These are phyloP conservation scores for Phyllostomus hastatus DNA, from an alignment of 2,113 vertebrate genomes.

Conservation along the genomic window DNA sequence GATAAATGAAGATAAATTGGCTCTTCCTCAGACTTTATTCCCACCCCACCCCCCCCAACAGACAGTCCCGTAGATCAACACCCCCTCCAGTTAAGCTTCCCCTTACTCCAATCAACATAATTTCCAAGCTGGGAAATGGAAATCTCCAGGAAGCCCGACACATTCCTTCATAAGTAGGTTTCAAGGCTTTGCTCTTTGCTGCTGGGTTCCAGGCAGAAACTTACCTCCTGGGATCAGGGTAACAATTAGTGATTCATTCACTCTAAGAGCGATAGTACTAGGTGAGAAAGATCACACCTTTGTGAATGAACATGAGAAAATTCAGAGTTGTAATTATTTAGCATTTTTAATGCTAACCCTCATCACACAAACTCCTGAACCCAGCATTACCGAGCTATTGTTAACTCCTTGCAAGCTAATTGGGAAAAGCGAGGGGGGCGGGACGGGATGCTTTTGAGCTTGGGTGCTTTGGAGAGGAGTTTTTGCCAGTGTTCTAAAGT, in stretches of 20 bases:
- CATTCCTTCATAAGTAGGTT: constrained; percentile 26
- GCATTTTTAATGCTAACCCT: constrained; percentile 47
- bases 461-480: neutral
- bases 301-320: constrained; percentile 71
- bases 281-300: constrained; percentile 72
- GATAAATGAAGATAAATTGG: neutral
- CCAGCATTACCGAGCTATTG: neutral
- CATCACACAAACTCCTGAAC: neutral
- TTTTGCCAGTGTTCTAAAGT: neutral
- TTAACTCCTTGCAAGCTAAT: constrained; percentile 14
- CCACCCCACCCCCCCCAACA: neutral
- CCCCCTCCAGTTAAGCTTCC: neutral
- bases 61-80: neutral
- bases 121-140: constrained; percentile 49
- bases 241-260: constrained; percentile 59
- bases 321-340: constrained; percentile 69
- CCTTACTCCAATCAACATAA: constrained; percentile 40
- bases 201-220: constrained; percentile 32
- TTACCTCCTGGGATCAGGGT: constrained; percentile 12
- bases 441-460: neutral
- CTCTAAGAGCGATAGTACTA: constrained; percentile 38
- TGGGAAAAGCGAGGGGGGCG: fast-evolving
- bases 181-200: neutral
- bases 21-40: neutral
- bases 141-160: neutral